Evolutionary conservation across 30 jellyfish, hydroid and myxozoan species (phyloP).

Genomic region (Turritopsis dohrnii): DNA sequence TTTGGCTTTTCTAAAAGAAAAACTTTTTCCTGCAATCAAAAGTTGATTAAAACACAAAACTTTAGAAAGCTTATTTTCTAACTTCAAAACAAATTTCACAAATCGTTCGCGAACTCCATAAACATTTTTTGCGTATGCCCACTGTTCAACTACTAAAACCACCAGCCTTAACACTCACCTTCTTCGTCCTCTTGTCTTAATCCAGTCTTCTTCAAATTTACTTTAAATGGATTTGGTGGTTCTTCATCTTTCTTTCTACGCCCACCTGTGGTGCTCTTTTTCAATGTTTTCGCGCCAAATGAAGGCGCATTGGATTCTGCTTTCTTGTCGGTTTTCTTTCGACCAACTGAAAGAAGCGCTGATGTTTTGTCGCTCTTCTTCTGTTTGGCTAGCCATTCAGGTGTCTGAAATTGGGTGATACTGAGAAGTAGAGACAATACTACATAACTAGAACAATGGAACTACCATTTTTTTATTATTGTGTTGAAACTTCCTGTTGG

Average conservation of each 20-base stretch:
- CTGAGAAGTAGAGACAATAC: not conserved
- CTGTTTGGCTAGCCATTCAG: conserved; percentile 77
- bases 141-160: too few species aligned
- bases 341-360: not conserved
- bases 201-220: not conserved
- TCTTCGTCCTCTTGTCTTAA: not conserved
- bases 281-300: not conserved
- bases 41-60: too few species aligned
- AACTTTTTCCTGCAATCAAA: too few species aligned
- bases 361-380: conserved; percentile 42
- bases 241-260: not conserved
- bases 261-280: not conserved
- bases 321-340: not conserved
- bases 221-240: not conserved
- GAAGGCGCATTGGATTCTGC: not conserved
- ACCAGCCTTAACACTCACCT: too few species aligned
- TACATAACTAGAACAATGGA: too few species aligned
- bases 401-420: conserved; percentile 8
- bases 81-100: too few species aligned
- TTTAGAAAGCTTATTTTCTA: too few species aligned
- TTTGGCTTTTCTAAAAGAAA: not conserved
- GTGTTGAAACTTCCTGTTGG: too few species aligned
- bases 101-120: too few species aligned
- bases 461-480: too few species aligned
- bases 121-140: too few species aligned